phyloP scores from a whole-genome alignment of 2,797 vertebrate species.

The Betta splendens region DNA sequence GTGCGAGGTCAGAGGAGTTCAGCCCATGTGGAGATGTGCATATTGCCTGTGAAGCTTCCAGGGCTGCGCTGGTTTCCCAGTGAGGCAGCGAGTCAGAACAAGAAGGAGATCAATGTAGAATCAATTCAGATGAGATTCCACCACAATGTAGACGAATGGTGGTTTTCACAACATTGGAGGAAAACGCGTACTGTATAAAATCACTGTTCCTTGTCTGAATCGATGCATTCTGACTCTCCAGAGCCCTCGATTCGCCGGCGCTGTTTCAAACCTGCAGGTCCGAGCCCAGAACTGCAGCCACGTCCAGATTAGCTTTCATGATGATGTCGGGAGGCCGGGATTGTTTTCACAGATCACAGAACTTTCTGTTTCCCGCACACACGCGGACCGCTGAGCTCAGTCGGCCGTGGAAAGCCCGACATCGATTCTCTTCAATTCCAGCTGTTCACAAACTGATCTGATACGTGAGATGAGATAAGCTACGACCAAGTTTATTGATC shows the following conservation, averaged over 20 bases:
- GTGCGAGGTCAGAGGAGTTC: conserved; percentile 6
- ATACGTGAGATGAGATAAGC: conserved; percentile 10
- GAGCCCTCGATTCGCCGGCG: no score
- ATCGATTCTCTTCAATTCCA: conserved; percentile 20
- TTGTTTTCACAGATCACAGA: conserved; percentile 4
- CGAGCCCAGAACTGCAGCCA: no score
- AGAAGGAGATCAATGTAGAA: no score
- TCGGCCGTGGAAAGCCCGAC: conserved; percentile 7
- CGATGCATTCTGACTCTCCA: not conserved
- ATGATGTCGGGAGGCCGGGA: conserved; percentile 4
- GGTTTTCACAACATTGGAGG: no score
- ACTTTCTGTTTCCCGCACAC: no score
- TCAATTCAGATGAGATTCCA: no score
- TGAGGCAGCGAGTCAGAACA: no score
- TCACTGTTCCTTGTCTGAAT: not conserved
- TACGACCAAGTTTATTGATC: conserved; percentile 26
- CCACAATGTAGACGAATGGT: no score
- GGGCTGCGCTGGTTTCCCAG: no score
- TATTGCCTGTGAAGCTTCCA: conserved; percentile 3
- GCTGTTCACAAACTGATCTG: conserved; percentile 29
- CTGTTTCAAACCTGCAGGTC: no score
- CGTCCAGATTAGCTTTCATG: not conserved
- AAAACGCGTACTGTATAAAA: no score
- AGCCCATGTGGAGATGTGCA: not conserved
- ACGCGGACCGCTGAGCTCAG: conserved; percentile 29